These are phyloP conservation scores for Platichthys flesus DNA, from an alignment of 2,113 vertebrate species.

Conservation along the genomic window DNA sequence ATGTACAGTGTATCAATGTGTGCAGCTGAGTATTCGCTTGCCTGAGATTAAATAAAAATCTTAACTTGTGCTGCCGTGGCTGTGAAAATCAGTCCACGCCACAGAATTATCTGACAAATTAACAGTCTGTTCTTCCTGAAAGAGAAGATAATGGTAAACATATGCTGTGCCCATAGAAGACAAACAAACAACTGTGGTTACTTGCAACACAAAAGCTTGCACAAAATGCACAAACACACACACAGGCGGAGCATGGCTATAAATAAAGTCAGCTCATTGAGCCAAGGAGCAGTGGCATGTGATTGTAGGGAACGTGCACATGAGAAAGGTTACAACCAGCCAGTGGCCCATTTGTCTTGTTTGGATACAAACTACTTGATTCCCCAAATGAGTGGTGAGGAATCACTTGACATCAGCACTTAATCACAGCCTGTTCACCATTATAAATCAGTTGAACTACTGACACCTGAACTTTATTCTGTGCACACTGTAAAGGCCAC, in stretches of 20 bases:
- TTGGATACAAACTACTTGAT: slow-evolving; percentile 81
- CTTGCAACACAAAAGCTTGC: slow-evolving; percentile 3
- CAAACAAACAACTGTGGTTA: slow-evolving; percentile 21
- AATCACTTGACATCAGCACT: slow-evolving; percentile 77
- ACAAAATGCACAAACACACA: slow-evolving; percentile 44
- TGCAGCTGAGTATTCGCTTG: neutral
- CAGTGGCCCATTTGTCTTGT: slow-evolving; percentile 80
- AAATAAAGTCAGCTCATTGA: slow-evolving; percentile 74
- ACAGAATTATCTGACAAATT: slow-evolving; percentile 9
- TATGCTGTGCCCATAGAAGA: neutral
- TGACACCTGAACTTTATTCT: slow-evolving; percentile 86
- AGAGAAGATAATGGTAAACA: neutral
- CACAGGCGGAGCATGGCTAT: slow-evolving; percentile 57
- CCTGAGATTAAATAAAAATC: neutral
- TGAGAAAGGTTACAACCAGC: slow-evolving; percentile 82
- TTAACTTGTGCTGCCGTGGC: neutral
- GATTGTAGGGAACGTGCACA: slow-evolving; percentile 70
- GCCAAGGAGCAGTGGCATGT: slow-evolving; percentile 68
- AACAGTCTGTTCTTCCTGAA: slow-evolving; percentile 1
- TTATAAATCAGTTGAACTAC: slow-evolving; percentile 88
- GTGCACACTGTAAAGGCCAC: slow-evolving; percentile 80
- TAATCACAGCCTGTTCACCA: slow-evolving; percentile 78
- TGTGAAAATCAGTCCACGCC: neutral
- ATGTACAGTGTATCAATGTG: neutral
- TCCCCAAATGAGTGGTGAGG: slow-evolving; percentile 81